These are phyloP conservation scores for Drosophila melanosoma DNA, from an alignment of 2,888 invertebrate species.

Conservation along the genomic window DNA sequence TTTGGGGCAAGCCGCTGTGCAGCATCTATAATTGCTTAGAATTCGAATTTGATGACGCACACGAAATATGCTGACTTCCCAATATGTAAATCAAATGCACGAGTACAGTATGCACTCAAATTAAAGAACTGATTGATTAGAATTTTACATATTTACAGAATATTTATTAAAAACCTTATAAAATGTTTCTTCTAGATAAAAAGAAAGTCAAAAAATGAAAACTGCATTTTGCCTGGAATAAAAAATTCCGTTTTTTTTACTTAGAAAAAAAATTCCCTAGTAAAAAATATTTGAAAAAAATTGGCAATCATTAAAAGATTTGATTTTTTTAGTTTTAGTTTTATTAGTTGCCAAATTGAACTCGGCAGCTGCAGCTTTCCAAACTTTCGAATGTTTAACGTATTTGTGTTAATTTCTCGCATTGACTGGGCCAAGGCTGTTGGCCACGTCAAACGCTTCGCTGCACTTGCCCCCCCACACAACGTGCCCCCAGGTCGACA, in stretches of 20 bases:
- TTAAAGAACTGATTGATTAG: not conserved
- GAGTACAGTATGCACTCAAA: constrained; percentile 16
- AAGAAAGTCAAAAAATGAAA: not conserved
- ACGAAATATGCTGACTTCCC: constrained; percentile 13
- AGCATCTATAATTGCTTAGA: not conserved
- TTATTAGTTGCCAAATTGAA: not conserved
- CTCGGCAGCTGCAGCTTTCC: not conserved
- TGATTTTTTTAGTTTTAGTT: not conserved
- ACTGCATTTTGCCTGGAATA: not conserved
- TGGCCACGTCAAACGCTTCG: constrained; percentile 50
- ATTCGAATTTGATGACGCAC: not conserved
- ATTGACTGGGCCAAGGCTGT: constrained; percentile 40
- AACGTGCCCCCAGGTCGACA: constrained; percentile 27
- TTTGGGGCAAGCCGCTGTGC: not conserved
- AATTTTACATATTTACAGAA: not conserved
- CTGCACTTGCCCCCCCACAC: constrained; percentile 50
- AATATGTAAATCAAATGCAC: constrained; percentile 54
- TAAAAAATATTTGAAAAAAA: not conserved
- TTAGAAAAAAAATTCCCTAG: not conserved
- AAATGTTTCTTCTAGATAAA: too few species aligned
- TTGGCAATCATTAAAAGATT: not conserved
- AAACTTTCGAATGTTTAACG: not conserved
- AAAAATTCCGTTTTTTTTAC: not conserved
- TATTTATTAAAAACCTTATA: not conserved
- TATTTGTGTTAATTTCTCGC: constrained; percentile 31